Conservation (phyloP, 2,113 vertebrate species). For the Passer domesticus region DNA sequence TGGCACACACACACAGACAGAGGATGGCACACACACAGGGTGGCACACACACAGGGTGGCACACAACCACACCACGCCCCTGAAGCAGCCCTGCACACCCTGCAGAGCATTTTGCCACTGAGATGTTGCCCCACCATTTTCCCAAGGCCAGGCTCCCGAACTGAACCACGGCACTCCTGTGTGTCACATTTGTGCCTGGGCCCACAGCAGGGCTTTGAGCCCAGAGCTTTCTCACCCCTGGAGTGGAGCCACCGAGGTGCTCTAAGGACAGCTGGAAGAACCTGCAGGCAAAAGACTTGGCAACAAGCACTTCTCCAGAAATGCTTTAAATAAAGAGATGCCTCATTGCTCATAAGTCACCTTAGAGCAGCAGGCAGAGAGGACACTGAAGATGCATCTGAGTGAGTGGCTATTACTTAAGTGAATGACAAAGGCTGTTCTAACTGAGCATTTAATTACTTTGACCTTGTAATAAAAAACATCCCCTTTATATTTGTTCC, state of each 20-base stretch:
- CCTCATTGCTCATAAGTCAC: neutral
- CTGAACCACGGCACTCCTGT: accelerated
- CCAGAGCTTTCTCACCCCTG: neutral
- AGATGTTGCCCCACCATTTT: neutral
- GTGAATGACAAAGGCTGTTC: slow-evolving; percentile 16
- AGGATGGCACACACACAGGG: too few relatives aligned
- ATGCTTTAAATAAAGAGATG: neutral
- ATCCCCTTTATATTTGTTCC: slow-evolving; percentile 33
- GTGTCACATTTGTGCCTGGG: too few relatives aligned
- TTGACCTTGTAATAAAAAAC: neutral
- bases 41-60: too few relatives aligned
- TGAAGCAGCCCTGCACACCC: neutral
- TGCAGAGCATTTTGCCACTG: neutral
- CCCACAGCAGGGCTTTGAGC: neutral
- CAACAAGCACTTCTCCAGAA: neutral
- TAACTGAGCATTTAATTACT: slow-evolving; percentile 31
- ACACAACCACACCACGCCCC: accelerated
- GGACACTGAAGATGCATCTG: neutral
- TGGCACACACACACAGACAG: too few relatives aligned
- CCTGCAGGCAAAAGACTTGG: neutral
- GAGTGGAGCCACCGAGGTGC: neutral
- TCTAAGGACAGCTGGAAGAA: neutral
- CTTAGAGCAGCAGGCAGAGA: slow-evolving; percentile 1
- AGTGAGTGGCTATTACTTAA: neutral
- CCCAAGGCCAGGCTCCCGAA: neutral